A percentile compares a stretch with the other conserved stretches of the same genome.
Evolutionary conservation across 2,113 vertebrate genomes (phyloP).

Genomic region (Sclerurus mexicanus): DNA sequence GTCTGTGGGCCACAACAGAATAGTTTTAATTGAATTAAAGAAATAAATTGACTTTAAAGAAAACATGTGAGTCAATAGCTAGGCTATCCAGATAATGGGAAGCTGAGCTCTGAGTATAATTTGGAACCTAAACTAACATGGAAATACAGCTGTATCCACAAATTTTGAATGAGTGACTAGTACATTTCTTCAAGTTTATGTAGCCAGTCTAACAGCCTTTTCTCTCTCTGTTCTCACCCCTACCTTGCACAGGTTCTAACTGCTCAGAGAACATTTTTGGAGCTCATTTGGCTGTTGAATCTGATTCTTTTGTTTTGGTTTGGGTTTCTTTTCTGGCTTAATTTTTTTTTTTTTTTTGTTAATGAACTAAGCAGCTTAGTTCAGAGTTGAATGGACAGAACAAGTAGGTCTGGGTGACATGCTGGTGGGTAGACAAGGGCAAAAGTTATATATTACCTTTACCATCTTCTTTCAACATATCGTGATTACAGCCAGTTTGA

Average conservation of each 20-base stretch:
- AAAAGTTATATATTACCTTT: background rate
- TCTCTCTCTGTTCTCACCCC: background rate
- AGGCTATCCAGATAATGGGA: background rate
- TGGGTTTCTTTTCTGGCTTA: background rate
- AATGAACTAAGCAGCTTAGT: background rate
- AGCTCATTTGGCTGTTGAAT: background rate
- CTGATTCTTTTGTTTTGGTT: too few relatives aligned
- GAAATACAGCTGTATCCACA: background rate
- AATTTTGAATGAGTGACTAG: background rate
- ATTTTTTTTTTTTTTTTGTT: background rate
- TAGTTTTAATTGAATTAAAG: background rate
- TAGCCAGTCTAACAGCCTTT: background rate
- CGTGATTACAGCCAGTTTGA: background rate
- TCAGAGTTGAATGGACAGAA: background rate
- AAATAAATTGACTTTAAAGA: background rate
- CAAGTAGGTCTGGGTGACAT: background rate
- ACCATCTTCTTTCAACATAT: background rate
- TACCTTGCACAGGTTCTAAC: background rate
- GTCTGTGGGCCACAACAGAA: background rate
- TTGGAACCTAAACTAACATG: background rate
- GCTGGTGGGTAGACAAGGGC: background rate
- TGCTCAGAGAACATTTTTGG: background rate
- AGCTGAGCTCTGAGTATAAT: background rate
- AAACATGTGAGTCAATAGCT: background rate
- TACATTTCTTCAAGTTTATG: background rate